Base-by-base conservation (phyloP, 2,888 invertebrate species). In the Micropterix aruncella region DNA sequence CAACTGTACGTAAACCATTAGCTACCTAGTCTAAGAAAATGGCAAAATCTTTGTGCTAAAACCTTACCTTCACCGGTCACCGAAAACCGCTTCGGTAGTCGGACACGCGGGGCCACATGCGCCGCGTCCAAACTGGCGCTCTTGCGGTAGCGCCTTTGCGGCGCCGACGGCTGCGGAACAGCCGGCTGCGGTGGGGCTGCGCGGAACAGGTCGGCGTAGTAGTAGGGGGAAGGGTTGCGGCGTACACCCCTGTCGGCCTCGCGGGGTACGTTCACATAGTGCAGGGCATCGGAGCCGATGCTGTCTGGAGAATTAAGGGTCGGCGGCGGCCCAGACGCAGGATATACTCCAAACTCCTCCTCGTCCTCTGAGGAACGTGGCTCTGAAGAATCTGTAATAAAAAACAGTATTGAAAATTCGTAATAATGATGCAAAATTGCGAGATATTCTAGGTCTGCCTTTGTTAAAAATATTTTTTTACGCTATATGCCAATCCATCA, bases 201-300 rank as follows among this genome's bases (percentile, higher is more conserved):
- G 65, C 61, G 73, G 55, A 83, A 79, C 43, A 87, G 63, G 57
- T 87, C 87, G 1, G 84, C 83, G 75, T 87, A 87, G 55, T 87
- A 87, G 58, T 87, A 87, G 1, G 87, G 86, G 45, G 86, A 87
- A 9, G 85, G 85, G 57, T 86, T 84, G 27, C 84, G 73, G 58
- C 38, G 45, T 19, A 42, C 42, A 15, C 42, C 45, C 3, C 46
- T 41, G 4, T 41, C 38, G 52, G 48, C 7, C 60, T 53, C 2
- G 51, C 74, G 60, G 48, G 75, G 68, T 9, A 73, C 59, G 76
- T 74, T 61, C 51, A 68, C 63, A 75, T 77, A 61, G 58, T 65
- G 7, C 69, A 69, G 7, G 70, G 70, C 41, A 14, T 41, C 44
- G 47, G 74, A 63, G 52, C 74, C 75, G 45, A 79, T 79, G 54